Conservation (phyloP, 92 coral and sea anemone species). For the Blastomussa wellsi region DNA sequence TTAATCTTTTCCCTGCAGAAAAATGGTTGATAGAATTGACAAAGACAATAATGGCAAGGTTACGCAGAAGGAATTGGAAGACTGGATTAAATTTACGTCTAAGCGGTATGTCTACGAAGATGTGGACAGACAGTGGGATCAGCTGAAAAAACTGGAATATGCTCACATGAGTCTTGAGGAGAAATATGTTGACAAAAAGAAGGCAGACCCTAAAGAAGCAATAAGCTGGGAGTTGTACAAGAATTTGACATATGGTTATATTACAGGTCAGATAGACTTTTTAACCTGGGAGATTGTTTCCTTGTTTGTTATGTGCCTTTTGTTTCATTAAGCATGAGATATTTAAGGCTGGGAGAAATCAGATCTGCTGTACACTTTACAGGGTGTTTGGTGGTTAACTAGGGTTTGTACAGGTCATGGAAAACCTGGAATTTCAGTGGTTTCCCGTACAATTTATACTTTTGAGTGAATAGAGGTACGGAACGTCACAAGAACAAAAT, state of each 20-base stretch:
- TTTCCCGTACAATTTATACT: too few relatives aligned
- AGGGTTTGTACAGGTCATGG: too few relatives aligned
- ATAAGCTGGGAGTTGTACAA: constrained; percentile 89
- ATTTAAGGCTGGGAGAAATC: too few relatives aligned
- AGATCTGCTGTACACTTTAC: too few relatives aligned
- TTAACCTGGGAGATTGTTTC: too few relatives aligned
- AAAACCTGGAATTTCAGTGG: too few relatives aligned
- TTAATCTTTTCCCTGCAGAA: constrained; percentile 45
- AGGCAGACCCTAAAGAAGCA: constrained; percentile 55
- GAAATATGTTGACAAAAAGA: constrained; percentile 44
- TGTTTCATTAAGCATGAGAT: too few relatives aligned
- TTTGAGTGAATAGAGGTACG: too few relatives aligned
- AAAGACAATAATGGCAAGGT: constrained; percentile 76
- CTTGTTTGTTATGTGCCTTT: too few relatives aligned
- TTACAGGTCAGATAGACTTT: constrained; percentile 55
- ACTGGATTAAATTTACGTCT: constrained; percentile 82
- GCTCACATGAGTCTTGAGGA: constrained; percentile 58
- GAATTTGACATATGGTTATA: constrained; percentile 89
- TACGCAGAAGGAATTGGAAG: constrained; percentile 79
- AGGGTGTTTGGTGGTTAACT: too few relatives aligned
- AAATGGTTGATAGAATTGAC: constrained; percentile 89
- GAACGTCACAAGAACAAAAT: too few relatives aligned
- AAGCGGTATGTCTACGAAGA: constrained; percentile 95
- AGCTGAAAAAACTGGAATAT: constrained; percentile 72
- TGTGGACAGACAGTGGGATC: constrained; percentile 96